A percentile compares a stretch with the other conserved stretches of the same genome.
phyloP scores from a whole-genome alignment of 2,888 invertebrate species.

The Osedax fenrisi region DNA sequence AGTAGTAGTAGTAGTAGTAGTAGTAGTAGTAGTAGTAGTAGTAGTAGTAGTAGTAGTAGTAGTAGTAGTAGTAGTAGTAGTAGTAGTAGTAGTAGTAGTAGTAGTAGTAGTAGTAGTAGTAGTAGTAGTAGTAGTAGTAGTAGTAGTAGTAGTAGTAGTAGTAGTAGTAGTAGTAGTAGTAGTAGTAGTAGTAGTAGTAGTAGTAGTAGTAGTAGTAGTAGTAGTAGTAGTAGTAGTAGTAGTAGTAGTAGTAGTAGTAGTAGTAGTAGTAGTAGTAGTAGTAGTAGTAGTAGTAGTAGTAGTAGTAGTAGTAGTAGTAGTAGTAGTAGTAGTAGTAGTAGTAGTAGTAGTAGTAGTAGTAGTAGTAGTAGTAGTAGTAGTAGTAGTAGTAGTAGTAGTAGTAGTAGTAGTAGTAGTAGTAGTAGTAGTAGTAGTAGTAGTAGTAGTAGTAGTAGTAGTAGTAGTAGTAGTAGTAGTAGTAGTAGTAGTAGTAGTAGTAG shows the following conservation, averaged over 20 bases:
- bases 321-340: neutral
- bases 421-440: neutral
- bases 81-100: no score
- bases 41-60: no score
- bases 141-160: constrained; percentile 10
- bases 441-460: neutral
- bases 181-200: neutral
- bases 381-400: neutral
- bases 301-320: neutral
- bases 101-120: no score
- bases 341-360: no score
- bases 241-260: neutral
- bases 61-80: no score
- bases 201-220: neutral
- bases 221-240: neutral
- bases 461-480: neutral
- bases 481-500: neutral
- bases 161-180: neutral
- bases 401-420: neutral
- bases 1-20: no score
- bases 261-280: neutral
- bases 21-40: no score
- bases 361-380: neutral
- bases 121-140: constrained; percentile 4
- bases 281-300: neutral